phyloP scores from a whole-genome alignment of 2,113 vertebrate genomes.

The Dicaeum eximium region DNA sequence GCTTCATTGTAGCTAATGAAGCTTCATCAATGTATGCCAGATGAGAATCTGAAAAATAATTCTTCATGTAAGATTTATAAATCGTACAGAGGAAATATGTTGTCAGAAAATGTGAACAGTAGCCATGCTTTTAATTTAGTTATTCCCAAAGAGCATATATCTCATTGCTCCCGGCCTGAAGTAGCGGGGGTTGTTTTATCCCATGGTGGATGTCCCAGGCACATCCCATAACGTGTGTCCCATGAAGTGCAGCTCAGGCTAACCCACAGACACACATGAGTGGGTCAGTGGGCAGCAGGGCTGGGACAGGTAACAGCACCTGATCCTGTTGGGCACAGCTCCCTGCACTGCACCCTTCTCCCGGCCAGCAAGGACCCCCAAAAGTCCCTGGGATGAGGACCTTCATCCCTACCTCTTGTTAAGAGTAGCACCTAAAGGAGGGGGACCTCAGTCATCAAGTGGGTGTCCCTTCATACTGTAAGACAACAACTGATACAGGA shows the following conservation, averaged over 20 bases:
- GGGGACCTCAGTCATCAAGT: neutral
- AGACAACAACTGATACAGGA: neutral
- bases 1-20: constrained; percentile 32
- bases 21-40: constrained; percentile 3
- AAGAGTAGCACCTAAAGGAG: neutral
- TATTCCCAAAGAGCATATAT: neutral
- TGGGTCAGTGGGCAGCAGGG: neutral
- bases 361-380: neutral
- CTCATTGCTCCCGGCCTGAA: neutral
- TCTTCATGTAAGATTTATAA: constrained; percentile 33
- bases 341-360: neutral
- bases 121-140: constrained; percentile 31
- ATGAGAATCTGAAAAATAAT: constrained; percentile 12
- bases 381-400: rapidly evolving
- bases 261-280: neutral
- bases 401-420: neutral
- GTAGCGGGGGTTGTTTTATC: neutral
- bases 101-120: constrained; percentile 33
- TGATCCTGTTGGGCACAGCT: neutral
- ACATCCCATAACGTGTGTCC: neutral
- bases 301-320: neutral
- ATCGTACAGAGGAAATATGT: constrained; percentile 16
- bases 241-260: neutral
- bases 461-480: rapidly evolving
- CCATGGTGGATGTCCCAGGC: neutral